Percentiles rank a stretch among this genome's conserved stretches.
Evolutionary conservation across 2,113 vertebrate species (phyloP).

Genomic region (Bubalus kerabau): DNA sequence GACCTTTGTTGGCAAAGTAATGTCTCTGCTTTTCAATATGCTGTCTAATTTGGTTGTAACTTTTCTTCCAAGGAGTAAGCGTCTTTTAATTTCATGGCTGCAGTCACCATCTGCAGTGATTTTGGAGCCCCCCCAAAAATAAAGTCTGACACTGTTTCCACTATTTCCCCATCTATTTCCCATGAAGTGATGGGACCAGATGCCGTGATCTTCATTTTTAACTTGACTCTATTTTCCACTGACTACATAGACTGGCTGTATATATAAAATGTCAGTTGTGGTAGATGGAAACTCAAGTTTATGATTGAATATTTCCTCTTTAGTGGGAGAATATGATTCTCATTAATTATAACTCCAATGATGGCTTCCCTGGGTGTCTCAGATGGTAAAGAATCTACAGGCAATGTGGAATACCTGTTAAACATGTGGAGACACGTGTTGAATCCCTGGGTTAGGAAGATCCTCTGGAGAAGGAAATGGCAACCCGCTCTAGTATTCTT

Average conservation of each 20-base stretch:
- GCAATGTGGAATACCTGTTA: neutral
- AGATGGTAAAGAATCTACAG: neutral
- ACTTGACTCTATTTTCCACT: neutral
- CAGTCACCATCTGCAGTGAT: too few relatives aligned
- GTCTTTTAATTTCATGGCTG: too few relatives aligned
- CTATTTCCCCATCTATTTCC: too few relatives aligned
- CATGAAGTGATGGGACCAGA: too few relatives aligned
- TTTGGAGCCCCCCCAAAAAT: too few relatives aligned
- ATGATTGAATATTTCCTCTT: neutral
- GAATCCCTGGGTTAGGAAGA: neutral
- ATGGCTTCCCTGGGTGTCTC: neutral
- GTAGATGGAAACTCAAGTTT: neutral
- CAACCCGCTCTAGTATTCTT: neutral
- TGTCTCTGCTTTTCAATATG: too few relatives aligned
- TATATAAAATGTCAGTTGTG: neutral
- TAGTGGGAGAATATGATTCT: neutral
- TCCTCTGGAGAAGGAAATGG: neutral
- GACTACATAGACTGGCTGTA: neutral
- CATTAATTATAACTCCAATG: neutral
- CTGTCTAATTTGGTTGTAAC: too few relatives aligned
- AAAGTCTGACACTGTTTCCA: too few relatives aligned
- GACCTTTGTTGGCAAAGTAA: too few relatives aligned
- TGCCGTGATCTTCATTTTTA: too few relatives aligned
- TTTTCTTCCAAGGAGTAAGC: too few relatives aligned
- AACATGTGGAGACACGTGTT: neutral